Percentiles rank a stretch among this genome's conserved stretches.
Evolutionary conservation across 2,113 vertebrate species (phyloP).

Genomic region (Haliaeetus leucogaster): DNA sequence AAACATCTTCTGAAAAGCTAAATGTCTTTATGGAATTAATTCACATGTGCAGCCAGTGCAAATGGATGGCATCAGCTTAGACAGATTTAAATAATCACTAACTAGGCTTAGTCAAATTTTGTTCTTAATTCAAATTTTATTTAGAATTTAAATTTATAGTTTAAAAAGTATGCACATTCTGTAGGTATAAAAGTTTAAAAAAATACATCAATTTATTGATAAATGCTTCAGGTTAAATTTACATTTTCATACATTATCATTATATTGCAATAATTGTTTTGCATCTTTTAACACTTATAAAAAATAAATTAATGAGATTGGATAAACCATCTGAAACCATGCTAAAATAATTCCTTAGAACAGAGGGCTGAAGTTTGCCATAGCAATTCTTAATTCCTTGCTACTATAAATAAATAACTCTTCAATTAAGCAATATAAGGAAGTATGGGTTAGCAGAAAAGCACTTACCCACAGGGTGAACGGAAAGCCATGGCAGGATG

Average conservation of each 20-base stretch:
- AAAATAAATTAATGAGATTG: conserved; percentile 75
- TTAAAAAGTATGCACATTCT: conserved; percentile 69
- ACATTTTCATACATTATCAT: conserved; percentile 66
- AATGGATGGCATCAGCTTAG: not conserved
- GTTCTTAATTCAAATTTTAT: conserved; percentile 67
- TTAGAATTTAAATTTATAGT: conserved; percentile 64
- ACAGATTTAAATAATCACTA: conserved; percentile 9
- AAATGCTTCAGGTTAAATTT: conserved; percentile 70
- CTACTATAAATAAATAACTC: conserved; percentile 71
- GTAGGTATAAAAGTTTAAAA: conserved; percentile 70
- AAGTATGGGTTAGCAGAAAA: conserved; percentile 13
- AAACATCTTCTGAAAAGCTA: not conserved
- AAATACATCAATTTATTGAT: conserved; percentile 70
- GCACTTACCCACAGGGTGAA: conserved; percentile 12
- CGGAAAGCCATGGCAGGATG: not conserved
- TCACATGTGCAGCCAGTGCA: not conserved
- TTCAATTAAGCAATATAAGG: conserved; percentile 40
- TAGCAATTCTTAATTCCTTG: conserved; percentile 8
- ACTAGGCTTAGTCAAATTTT: not conserved
- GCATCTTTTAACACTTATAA: conserved; percentile 54
- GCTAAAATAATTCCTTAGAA: conserved; percentile 59
- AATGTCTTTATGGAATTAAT: not conserved
- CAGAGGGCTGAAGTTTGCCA: conserved; percentile 16
- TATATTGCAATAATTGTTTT: conserved; percentile 53
- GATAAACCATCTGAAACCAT: conserved; percentile 39